Evolutionary conservation across 2,797 vertebrate species (phyloP), one percentile per base, ranked within the genome.

Genomic region (Lepus oiostolus): DNA sequence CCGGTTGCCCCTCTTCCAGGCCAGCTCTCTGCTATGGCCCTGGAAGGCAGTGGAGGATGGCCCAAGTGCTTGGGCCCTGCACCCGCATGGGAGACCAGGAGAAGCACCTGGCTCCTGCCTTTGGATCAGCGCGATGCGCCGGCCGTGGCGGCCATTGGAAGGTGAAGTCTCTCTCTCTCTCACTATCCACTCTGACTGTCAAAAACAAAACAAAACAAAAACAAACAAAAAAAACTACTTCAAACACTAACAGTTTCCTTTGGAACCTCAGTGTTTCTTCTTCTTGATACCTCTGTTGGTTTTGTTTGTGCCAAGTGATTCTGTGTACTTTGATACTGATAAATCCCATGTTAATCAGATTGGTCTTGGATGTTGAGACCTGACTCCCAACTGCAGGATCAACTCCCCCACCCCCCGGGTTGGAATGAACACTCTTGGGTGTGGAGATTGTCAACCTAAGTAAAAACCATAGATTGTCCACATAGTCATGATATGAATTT

Each of bases 221-320:
- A 35, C 1, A 35, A 35, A 35, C 1, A 35, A 54, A 75, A 72
- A 65, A 95, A 81, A 96, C 84, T n/a, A 72, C 60, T 85, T 81
- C 1, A 91, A 83, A 76, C 76, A 67, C 52, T 32, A 82, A 26
- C 19, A 26, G 63, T 90, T 86, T 89, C 54, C 89, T 62, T 14
- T 54, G 62, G 16, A 13, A 63, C 77, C 50, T 24, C 14, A 24
- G 26, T 70, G 19, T 9, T 76, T 82, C 30, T 28, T 76, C 9
- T 30, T 87, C 52, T 80, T 67, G 38, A 22, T 9, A 8, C 19
- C 28, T 92, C 28, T 75, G 6, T 79, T 68, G 16, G 6, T 54
- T 74, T 93, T 71, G 63, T 21, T 90, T 12, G 5, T n/a, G 32
- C 77, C 42, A 71, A 5, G 13, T 16, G 22, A 70, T 76, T 24